Evolutionary conservation across 2,888 invertebrate genomes (phyloP).

Genomic region (Brachynemurus nebulosus): DNA sequence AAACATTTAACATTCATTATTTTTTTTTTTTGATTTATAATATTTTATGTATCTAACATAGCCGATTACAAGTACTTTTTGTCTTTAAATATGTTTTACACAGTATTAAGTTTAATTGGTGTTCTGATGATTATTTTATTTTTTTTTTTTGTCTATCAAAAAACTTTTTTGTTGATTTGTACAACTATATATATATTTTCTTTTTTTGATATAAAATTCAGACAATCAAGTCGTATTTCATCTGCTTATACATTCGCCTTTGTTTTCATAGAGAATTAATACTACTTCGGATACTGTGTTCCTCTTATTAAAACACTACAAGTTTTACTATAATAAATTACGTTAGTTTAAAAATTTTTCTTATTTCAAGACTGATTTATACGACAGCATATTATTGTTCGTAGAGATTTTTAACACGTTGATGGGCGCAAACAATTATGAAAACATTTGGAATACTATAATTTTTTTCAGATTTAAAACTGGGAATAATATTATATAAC

Average conservation of each 20-base stretch:
- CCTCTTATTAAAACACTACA: too few relatives aligned
- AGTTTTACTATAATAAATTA: too few relatives aligned
- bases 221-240: too few relatives aligned
- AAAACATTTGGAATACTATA: too few relatives aligned
- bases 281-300: too few relatives aligned
- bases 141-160: neutral
- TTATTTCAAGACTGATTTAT: neutral
- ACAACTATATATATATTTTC: slow-evolving; percentile 5
- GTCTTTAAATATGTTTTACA: slow-evolving; percentile 21
- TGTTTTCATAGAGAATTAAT: too few relatives aligned
- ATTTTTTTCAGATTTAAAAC: too few relatives aligned
- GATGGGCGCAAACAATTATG: too few relatives aligned
- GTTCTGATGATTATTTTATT: slow-evolving; percentile 31
- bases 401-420: too few relatives aligned
- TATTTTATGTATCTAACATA: slow-evolving; percentile 19
- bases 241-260: too few relatives aligned
- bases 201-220: slow-evolving; percentile 4
- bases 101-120: slow-evolving; percentile 31
- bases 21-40: slow-evolving; percentile 6
- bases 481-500: slow-evolving; percentile 7
- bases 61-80: slow-evolving; percentile 15
- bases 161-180: slow-evolving; percentile 6
- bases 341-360: neutral
- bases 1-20: slow-evolving; percentile 24
- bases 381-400: too few relatives aligned